phyloP scores from a whole-genome alignment of 1,140 invertebrate genomes.

The Ceratina japonica region DNA sequence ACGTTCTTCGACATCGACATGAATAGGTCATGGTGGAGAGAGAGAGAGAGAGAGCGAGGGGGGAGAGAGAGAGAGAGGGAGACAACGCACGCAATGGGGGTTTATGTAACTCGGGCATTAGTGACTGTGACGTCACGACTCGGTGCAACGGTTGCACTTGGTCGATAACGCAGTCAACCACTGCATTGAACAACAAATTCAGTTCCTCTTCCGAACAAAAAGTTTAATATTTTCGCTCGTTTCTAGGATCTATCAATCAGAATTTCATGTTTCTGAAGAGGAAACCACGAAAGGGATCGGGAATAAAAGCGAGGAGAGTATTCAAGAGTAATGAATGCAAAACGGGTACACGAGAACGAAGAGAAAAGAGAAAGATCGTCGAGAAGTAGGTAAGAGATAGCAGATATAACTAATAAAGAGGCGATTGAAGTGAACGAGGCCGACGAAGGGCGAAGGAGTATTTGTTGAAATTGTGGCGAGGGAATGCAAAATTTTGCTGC shows the following conservation, averaged over 20 bases:
- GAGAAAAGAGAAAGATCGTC: neutral
- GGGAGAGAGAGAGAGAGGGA: conserved; percentile 2
- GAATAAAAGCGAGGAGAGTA: conserved; percentile 4
- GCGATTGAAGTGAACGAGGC: too few relatives aligned
- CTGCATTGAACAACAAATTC: conserved; percentile 20
- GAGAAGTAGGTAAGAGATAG: too few relatives aligned
- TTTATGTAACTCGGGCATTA: conserved; percentile 55
- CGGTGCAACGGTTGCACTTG: conserved; percentile 43
- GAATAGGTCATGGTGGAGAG: neutral
- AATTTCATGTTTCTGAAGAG: too few relatives aligned
- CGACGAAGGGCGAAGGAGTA: neutral
- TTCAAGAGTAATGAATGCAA: conserved; percentile 7
- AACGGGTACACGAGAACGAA: neutral
- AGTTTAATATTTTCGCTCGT: too few relatives aligned
- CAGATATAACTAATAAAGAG: too few relatives aligned
- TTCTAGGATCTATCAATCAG: too few relatives aligned
- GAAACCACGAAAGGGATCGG: neutral
- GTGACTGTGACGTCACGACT: conserved; percentile 46
- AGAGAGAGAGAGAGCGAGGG: neutral
- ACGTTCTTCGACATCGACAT: neutral
- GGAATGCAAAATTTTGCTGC: conserved; percentile 10
- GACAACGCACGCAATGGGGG: conserved; percentile 33
- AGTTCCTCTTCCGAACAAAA: too few relatives aligned
- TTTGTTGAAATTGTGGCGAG: neutral
- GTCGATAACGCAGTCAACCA: conserved; percentile 44